Conservation (phyloP, 2,113 vertebrate species). For the Centrocercus urophasianus region DNA sequence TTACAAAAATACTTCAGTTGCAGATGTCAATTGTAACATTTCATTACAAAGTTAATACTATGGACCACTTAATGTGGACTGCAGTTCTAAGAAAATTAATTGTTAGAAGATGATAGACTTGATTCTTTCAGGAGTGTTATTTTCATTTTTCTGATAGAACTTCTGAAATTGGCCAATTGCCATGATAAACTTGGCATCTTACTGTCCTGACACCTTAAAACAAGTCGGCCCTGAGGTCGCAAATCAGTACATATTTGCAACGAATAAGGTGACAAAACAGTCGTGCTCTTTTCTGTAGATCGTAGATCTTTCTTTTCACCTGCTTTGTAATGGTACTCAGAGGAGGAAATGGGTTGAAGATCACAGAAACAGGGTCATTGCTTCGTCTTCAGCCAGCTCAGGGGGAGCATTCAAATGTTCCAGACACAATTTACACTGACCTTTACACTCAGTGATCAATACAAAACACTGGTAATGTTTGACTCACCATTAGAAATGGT, state of each 20-base stretch:
- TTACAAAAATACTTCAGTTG: not conserved
- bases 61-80: not conserved
- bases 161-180: not conserved
- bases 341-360: not conserved
- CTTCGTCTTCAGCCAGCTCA: not conserved
- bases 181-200: not conserved
- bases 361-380: not conserved
- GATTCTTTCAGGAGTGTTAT: accelerated
- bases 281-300: not conserved
- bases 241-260: not conserved
- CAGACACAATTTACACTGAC: not conserved
- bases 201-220: not conserved
- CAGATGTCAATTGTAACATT: not conserved
- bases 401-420: not conserved
- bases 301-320: not conserved
- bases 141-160: not conserved
- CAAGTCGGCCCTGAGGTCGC: not conserved
- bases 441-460: not conserved
- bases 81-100: not conserved
- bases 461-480: not conserved
- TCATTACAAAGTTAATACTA: not conserved
- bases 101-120: not conserved
- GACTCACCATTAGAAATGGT: not conserved
- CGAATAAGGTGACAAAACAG: not conserved
- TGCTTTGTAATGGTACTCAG: not conserved